Evolutionary conservation across 1,140 invertebrate species (phyloP), one percentile per base, ranked within the genome.

Genomic region (Drosophila erecta): DNA sequence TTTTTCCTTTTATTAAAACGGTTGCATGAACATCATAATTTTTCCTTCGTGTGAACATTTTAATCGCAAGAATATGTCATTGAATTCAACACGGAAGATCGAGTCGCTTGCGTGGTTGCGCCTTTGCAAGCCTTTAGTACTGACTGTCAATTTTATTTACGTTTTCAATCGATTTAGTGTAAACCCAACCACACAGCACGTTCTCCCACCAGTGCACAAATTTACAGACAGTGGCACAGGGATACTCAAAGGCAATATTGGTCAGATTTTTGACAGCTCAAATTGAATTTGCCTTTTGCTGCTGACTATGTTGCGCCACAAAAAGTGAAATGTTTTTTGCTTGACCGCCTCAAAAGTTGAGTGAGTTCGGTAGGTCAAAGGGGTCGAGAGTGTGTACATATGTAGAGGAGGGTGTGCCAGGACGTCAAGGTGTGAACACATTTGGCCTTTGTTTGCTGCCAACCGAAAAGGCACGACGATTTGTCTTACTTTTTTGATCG

Each of bases 231-330:
- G 5, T 43, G 15, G 22, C 33, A 41, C 55, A 65, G 51, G 37
- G 67, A 57, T 66, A 70, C 76, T 76, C 72, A 76, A 66, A 84
- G 80, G 79, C 85, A 89, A 87, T 87, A 87, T 87, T 87, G 84
- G 84, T 87, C 81, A 89, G 84, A 87, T 89, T 87, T 87, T 87
- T 87, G 84, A 87, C 84, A 87, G 84, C 84, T 80, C 80, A 84
- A 87, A 87, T 87, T 87, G 67, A 87, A 87, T 87, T 87, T 86
- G 84, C 84, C 84, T 87, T 87, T 74, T 76, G 64, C 70, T 61
- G 67, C 35, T 60, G 73, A 56, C 78, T 71, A 47, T 56, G 43
- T 50, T 56, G 79, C 49, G 47, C 38, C 50, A 57, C 41, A 56
- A 67, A 70, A 67, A 76, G 81, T 66, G 79, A 87, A 87, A 79